Conservation (phyloP, 2,797 vertebrate species). For the Pipistrellus nathusii region DNA sequence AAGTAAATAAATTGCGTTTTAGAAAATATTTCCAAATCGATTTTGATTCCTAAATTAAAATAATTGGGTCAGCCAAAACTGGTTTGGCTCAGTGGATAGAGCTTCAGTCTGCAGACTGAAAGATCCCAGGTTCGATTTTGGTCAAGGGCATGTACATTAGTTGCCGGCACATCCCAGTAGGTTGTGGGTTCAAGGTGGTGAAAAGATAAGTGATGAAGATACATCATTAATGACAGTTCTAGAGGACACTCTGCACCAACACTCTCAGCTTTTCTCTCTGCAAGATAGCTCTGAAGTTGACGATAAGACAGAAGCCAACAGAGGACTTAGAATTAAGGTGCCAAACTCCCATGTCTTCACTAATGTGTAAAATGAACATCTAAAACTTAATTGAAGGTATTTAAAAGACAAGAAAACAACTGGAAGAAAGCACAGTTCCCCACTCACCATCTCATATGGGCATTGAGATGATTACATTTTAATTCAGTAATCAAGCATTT, state of each 20-base stretch:
- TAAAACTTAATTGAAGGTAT: background rate
- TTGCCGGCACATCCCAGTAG: no score
- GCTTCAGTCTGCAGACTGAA: no score
- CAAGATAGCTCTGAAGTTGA: slow-evolving; percentile 54
- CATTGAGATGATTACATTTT: background rate
- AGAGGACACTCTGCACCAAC: slow-evolving; percentile 29
- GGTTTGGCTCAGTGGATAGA: no score
- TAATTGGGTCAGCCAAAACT: no score
- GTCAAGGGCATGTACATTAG: no score
- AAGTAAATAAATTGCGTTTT: background rate
- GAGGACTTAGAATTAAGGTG: slow-evolving; percentile 20
- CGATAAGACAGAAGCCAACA: background rate
- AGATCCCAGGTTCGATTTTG: no score
- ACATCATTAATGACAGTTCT: slow-evolving; percentile 71
- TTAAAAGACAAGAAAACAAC: background rate
- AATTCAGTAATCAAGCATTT: slow-evolving; percentile 2
- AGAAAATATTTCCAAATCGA: background rate
- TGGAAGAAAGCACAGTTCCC: background rate
- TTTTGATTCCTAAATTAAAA: background rate
- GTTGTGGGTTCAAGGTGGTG: slow-evolving; percentile 77
- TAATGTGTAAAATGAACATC: background rate
- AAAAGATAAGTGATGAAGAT: slow-evolving; percentile 73
- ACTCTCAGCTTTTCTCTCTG: slow-evolving; percentile 21
- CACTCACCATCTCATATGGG: background rate
- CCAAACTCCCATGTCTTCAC: background rate